phyloP scores from a whole-genome alignment of 2,113 vertebrate species.

The Mastomys coucha region DNA sequence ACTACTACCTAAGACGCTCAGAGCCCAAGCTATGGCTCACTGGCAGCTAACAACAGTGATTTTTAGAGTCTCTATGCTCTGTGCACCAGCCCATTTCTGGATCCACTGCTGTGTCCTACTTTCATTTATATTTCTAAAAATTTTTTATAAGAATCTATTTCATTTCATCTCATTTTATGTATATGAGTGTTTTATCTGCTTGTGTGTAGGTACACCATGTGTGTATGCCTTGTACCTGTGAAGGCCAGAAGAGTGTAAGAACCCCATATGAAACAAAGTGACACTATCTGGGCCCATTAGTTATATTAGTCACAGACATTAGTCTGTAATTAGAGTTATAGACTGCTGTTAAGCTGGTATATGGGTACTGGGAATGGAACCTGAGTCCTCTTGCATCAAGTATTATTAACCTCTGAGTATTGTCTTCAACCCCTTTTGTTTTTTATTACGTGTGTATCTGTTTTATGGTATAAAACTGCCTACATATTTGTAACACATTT shows the following conservation, averaged over 20 bases:
- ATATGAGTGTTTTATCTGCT: background rate
- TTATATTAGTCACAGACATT: no score
- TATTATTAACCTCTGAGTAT: background rate
- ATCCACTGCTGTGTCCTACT: background rate
- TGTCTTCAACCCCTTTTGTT: background rate
- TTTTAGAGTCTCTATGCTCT: background rate
- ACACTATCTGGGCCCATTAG: no score
- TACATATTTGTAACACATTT: constrained; percentile 16
- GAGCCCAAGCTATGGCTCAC: background rate
- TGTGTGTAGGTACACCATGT: background rate
- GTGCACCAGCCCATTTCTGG: background rate
- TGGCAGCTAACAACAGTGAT: background rate
- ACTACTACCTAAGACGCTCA: constrained; percentile 2
- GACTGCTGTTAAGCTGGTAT: background rate
- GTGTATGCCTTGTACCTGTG: background rate
- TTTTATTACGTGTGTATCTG: background rate
- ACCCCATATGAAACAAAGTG: background rate
- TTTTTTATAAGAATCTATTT: background rate
- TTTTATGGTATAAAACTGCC: background rate
- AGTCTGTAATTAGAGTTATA: background rate
- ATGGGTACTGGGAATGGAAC: background rate
- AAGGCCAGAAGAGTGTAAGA: background rate
- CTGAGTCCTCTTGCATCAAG: background rate
- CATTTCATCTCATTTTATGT: background rate
- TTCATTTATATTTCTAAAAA: background rate